Evolutionary conservation across 2,797 vertebrate genomes (phyloP), one percentile per base, ranked within the genome.

Genomic region (Cyclura pinguis): DNA sequence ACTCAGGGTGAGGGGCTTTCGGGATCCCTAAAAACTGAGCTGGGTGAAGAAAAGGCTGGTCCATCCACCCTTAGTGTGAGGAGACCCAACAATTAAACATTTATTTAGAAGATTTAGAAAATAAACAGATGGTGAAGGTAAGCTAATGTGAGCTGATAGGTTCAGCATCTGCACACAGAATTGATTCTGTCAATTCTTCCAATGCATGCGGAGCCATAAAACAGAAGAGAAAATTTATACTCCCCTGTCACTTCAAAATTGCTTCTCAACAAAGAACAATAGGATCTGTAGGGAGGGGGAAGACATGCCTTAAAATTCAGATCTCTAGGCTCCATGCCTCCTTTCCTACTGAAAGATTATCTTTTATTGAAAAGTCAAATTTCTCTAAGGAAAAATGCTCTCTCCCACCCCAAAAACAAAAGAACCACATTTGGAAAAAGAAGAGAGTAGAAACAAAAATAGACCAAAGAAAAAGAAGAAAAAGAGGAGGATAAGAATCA

Each of bases 51-150:
- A 84, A 18, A 27, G 64, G 12, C 12, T 69, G 27, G 42, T 64
- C 59, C 67, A 62, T 67, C 62, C 38, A 84, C 12, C 42, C 18
- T 8, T 84, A 67, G 38, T 47, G 42, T 59, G 59, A 47, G 62
- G 38, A 47, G 64, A 42, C 35, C 74, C 20, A 64, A 84, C 16
- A 84, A 42, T 62, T 18, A 67, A 67, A 67, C 35, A 42, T 38
- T n/a, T 76, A 35, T 74, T 88, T 78, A 84, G 57, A 84, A 89
- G 50, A 83, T 73, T 88, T 76, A 84, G 55, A 84, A 88, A 62
- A 84, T 77, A 89, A 89, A 35, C 42, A 89, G 80, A 76, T 69
- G 72, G 32, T 18, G 9, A 77, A 84, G 2, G 42, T 64, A 84
- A 77, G 14, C 42, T 77, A 64, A 50, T 52, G 12, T 84, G 55